These are phyloP conservation scores for Kryptolebias ocellatus DNA, from an alignment of 2,797 vertebrate genomes.

Conservation along the genomic window DNA sequence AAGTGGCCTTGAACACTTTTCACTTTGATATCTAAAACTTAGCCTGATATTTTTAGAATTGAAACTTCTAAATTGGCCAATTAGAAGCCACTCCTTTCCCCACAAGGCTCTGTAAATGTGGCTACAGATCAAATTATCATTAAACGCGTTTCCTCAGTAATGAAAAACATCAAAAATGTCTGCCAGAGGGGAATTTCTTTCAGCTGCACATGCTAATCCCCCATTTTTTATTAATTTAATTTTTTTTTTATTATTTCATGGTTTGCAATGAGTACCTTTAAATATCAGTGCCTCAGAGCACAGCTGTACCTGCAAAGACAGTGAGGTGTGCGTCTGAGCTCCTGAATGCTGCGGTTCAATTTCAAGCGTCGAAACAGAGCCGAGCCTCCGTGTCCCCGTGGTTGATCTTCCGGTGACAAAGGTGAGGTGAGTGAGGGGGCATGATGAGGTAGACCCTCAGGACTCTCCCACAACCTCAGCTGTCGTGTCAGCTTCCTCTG, in stretches of 20 bases:
- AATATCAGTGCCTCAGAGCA: conserved; percentile 4
- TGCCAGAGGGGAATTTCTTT: conserved; percentile 52
- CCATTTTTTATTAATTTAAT: conserved; percentile 4
- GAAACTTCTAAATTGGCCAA: conserved; percentile 51
- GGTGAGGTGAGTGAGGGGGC: conserved; percentile 59
- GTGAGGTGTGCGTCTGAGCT: conserved; percentile 61
- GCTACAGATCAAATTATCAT: conserved; percentile 64
- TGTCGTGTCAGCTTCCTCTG: conserved; percentile 76
- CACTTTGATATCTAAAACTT: conserved; percentile 40
- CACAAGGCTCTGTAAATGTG: conserved; percentile 48
- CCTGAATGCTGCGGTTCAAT: conserved; percentile 76
- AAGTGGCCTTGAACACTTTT: conserved; percentile 31
- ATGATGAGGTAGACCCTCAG: conserved; percentile 53
- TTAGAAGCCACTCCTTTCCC: conserved; percentile 48
- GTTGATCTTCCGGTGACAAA: conserved; percentile 64
- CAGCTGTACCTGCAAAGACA: conserved; percentile 66
- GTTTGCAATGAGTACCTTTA: background rate
- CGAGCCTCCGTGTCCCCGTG: conserved; percentile 51
- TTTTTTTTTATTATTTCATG: too few species aligned
- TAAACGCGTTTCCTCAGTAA: conserved; percentile 56
- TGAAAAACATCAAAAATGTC: conserved; percentile 61
- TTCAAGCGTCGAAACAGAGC: conserved; percentile 72
- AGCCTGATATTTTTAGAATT: conserved; percentile 52
- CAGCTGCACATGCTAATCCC: conserved; percentile 56
- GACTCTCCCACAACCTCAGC: conserved; percentile 71